Evolutionary conservation across 2,797 vertebrate species (phyloP), one percentile per base, ranked within the genome.

Genomic region (Myotis findleyi): DNA sequence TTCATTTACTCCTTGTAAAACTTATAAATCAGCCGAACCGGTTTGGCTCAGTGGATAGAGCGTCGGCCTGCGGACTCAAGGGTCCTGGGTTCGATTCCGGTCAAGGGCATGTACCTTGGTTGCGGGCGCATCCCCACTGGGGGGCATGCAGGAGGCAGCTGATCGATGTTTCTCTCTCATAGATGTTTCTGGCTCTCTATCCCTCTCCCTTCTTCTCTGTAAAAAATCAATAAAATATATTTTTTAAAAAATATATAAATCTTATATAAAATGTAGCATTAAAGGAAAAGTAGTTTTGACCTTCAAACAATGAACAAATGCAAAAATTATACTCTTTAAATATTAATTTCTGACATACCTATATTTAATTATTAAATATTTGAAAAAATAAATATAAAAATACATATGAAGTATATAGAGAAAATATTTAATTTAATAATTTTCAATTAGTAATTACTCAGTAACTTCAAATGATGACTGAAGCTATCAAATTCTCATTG

Each of bases 241-340:
- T 33, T 33, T 33, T 33, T 33, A 33, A 33, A 33, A 33, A 33
- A 33, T 33, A 33, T 94, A 20, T 53, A 79, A 36, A 36, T 87
- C 11, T 91, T 87, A 69, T 33, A 12, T 55, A 41, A 91, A 75
- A 86, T 92, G 33, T 55, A 81, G 25, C 38, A 80, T 51, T 88
- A 33, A 94, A 66, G n/a, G 38, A 95, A 95, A 89, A 89, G 25
- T n/a, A 73, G 9, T 18, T 92, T 72, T 93, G 93, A 57, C 17
- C 27, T 84, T 21, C 27, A 77, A 76, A 47, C 6, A 92, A 80
- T 38, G 36, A 85, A 69, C 3, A 51, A 93, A 79, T 55, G 18
- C 6, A 90, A 87, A 81, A 44, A 69, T 27, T n/a, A 44, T 1
- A 64, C 11, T 59, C 5, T 95, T 86, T 49, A 66, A 76, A 47